Evolutionary conservation across 2,888 invertebrate genomes (phyloP), one percentile per base, ranked within the genome.

Genomic region (Tachystola acroxantha): DNA sequence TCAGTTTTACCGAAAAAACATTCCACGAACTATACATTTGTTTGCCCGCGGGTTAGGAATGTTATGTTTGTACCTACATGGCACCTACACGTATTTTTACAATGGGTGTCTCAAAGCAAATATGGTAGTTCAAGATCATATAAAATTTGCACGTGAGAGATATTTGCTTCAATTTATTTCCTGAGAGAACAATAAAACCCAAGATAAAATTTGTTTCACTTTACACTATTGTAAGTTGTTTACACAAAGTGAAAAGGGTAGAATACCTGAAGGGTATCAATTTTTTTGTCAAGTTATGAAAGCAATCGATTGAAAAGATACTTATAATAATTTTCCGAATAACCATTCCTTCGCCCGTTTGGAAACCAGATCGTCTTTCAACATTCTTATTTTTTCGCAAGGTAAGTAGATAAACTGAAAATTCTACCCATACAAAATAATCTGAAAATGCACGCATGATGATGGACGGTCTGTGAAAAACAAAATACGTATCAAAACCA

Each of bases 1-100:
- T 54, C 48, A 47, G 40, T 36, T 37, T 49, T 47, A 41, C 39
- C 37, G 34, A 40, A 44, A 51, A 54, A 48, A 50, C 42, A 46
- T 46, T 43, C 32, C 13, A 20, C 22, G 33, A 40, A 50, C 25
- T 25, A 25, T 4, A 27, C 11, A 20, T 22, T 31, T 16, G 19
- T 34, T 34, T 34, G 2, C 27, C 12, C 10, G 5, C 7, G 19
- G 27, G 27, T 10, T 19, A 19, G 27, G 9, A 27, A 7, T n/a
- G 13, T 9, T 4, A 4, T 16, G 16, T 4, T 16, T 16, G 16
- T 26, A 10, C 10, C 3, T 10, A 26, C 26, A 10, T 10, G 10
- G n/a, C 10, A 26, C 7, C 24, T 16, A 10, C 29, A 29, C 12
- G 12, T 29, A 29, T 13, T 29, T 29, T 14, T 3, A 12, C 12